Evolutionary conservation across 2,888 invertebrate genomes (phyloP).

Genomic region (Morpho achilles): DNA sequence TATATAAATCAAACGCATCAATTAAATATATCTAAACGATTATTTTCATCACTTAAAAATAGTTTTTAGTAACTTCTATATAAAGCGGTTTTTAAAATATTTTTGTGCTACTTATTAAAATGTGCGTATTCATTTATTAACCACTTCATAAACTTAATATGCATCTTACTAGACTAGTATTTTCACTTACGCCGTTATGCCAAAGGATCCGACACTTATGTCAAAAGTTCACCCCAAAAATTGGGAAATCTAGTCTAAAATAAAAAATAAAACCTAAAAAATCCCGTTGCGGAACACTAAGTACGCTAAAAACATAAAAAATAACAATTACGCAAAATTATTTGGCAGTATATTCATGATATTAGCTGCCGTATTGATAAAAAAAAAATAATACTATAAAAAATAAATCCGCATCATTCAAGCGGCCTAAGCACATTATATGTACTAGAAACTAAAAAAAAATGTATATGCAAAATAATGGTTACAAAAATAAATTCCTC

Average conservation of each 20-base stretch:
- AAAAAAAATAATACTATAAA: slow-evolving; percentile 40
- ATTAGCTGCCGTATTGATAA: slow-evolving; percentile 41
- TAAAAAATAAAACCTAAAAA: slow-evolving; percentile 26
- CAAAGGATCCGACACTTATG: slow-evolving; percentile 34
- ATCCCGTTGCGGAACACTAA: slow-evolving; percentile 34
- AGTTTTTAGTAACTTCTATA: slow-evolving; percentile 2
- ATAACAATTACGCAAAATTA: slow-evolving; percentile 36
- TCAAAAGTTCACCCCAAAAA: slow-evolving; percentile 24
- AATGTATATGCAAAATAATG: slow-evolving; percentile 54
- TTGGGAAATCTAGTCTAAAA: slow-evolving; percentile 30
- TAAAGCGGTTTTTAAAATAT: slow-evolving; percentile 5
- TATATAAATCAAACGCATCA: slow-evolving; percentile 66
- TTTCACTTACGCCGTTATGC: slow-evolving; percentile 31
- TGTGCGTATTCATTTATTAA: slow-evolving; percentile 25
- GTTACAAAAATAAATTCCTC: slow-evolving; percentile 61
- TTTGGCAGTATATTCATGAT: slow-evolving; percentile 41
- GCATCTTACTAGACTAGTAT: slow-evolving; percentile 33
- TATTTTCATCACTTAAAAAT: slow-evolving; percentile 6
- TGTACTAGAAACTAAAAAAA: slow-evolving; percentile 44
- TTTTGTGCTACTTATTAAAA: slow-evolving; percentile 3
- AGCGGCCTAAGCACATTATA: slow-evolving; percentile 48
- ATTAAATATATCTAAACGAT: slow-evolving; percentile 13
- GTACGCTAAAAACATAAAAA: slow-evolving; percentile 41
- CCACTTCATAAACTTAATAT: slow-evolving; percentile 35
- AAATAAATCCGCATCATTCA: slow-evolving; percentile 34